A percentile compares a stretch with the other conserved stretches of the same genome.
These are phyloP conservation scores for Caenorhabditis plicata DNA, from an alignment of 2,888 invertebrate genomes.

Conservation along the genomic window DNA sequence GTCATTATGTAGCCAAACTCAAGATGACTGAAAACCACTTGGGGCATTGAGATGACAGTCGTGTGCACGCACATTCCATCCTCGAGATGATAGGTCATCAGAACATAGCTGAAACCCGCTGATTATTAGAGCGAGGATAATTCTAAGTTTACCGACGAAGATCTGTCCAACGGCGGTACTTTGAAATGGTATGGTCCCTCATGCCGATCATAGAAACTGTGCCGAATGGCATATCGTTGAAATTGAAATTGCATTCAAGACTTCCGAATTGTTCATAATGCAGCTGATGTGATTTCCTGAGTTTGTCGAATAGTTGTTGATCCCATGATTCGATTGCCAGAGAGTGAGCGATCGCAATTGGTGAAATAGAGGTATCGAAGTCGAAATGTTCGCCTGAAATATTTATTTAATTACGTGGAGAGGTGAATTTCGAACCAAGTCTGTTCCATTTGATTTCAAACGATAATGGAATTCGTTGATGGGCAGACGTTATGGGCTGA, in stretches of 20 bases:
- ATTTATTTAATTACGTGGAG: no score
- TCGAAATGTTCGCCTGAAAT: constrained; percentile 72
- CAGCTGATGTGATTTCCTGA: constrained; percentile 78
- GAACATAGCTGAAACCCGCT: constrained; percentile 68
- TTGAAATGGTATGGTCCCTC: constrained; percentile 80
- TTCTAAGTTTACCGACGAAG: constrained; percentile 40
- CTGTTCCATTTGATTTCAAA: no score
- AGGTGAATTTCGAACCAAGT: no score
- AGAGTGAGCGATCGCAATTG: constrained; percentile 74
- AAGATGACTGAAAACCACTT: constrained; percentile 69
- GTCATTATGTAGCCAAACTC: constrained; percentile 71
- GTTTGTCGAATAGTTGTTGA: constrained; percentile 73
- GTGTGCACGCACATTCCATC: constrained; percentile 76
- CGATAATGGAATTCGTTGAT: no score
- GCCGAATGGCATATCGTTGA: constrained; percentile 30
- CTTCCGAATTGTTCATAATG: constrained; percentile 75
- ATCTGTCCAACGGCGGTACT: constrained; percentile 59
- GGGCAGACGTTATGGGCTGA: no score
- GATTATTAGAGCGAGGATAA: background rate
- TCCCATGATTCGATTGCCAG: constrained; percentile 79
- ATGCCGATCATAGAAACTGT: constrained; percentile 73
- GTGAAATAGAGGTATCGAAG: constrained; percentile 76
- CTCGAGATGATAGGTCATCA: constrained; percentile 77
- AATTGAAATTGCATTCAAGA: constrained; percentile 35
- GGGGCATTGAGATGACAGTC: constrained; percentile 79